These are phyloP conservation scores for Drosophila tani DNA, from an alignment of 1,140 invertebrate species.

Conservation along the genomic window DNA sequence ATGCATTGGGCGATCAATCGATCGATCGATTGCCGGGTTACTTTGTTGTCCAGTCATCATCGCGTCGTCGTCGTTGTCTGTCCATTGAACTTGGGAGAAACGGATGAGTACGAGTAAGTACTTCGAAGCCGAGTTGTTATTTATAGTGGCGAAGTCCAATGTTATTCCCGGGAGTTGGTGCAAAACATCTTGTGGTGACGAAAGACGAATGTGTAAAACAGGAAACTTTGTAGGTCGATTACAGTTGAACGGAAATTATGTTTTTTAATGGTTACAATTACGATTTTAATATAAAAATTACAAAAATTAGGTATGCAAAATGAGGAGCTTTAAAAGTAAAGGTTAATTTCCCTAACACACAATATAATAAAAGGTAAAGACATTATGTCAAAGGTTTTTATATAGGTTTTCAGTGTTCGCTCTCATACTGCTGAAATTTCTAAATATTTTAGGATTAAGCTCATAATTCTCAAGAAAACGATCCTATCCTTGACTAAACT, in stretches of 20 bases:
- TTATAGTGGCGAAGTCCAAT: conserved; percentile 18
- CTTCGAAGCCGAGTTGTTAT: conserved; percentile 5
- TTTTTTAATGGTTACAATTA: not conserved
- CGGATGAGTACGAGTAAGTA: not conserved
- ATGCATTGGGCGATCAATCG: conserved; percentile 58
- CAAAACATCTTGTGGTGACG: conserved; percentile 2
- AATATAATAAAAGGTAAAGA: too few species aligned
- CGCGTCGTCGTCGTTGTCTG: conserved; percentile 27
- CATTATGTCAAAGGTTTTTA: too few species aligned
- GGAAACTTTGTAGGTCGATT: conserved; percentile 10
- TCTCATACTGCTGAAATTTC: too few species aligned
- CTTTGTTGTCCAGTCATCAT: conserved; percentile 55
- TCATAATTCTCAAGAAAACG: too few species aligned
- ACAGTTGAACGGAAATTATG: not conserved
- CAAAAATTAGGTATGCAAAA: not conserved
- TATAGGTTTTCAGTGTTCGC: too few species aligned
- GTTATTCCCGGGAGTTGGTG: conserved; percentile 8
- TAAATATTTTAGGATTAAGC: too few species aligned
- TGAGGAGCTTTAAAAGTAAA: not conserved
- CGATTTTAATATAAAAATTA: not conserved
- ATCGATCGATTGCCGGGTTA: conserved; percentile 47
- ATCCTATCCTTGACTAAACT: too few species aligned
- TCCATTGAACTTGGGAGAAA: conserved; percentile 67
- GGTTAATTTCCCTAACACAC: not conserved
- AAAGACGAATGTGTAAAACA: conserved; percentile 1